phyloP scores from a whole-genome alignment of 2,888 invertebrate species.

The Dichetophora obliterata region DNA sequence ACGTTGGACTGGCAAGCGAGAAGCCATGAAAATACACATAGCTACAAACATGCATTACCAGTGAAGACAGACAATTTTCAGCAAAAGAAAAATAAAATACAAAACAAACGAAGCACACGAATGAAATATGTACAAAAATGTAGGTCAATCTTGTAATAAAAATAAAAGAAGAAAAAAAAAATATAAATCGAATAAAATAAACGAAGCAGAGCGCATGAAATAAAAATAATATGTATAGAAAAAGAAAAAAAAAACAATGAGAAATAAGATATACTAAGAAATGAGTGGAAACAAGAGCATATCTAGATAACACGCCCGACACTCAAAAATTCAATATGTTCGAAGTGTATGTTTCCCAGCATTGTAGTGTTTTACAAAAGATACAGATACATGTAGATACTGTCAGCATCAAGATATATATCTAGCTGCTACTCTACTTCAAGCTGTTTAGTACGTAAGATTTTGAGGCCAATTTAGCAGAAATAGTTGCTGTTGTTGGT shows the following conservation, averaged over 20 bases:
- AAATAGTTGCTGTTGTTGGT: too few relatives aligned
- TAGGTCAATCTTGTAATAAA: slow-evolving; percentile 50
- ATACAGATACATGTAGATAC: too few relatives aligned
- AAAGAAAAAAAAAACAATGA: too few relatives aligned
- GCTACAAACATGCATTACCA: neutral
- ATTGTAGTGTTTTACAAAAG: too few relatives aligned
- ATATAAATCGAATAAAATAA: neutral
- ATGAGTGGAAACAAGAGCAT: neutral
- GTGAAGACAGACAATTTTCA: neutral
- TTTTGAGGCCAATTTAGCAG: too few relatives aligned
- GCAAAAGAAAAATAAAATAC: slow-evolving; percentile 21
- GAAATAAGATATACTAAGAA: too few relatives aligned
- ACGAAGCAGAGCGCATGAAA: neutral
- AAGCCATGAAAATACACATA: neutral
- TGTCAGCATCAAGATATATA: too few relatives aligned
- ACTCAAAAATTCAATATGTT: neutral
- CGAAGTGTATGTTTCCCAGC: too few relatives aligned
- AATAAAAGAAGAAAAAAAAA: slow-evolving; percentile 9
- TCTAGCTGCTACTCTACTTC: too few relatives aligned
- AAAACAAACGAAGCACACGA: slow-evolving; percentile 42
- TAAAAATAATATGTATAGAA: neutral
- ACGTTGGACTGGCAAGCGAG: neutral
- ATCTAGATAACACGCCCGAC: neutral
- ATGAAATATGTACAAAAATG: slow-evolving; percentile 40
- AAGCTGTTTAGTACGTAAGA: too few relatives aligned